Conservation (phyloP, 2,888 invertebrate genomes). For the Eulithis testata region DNA sequence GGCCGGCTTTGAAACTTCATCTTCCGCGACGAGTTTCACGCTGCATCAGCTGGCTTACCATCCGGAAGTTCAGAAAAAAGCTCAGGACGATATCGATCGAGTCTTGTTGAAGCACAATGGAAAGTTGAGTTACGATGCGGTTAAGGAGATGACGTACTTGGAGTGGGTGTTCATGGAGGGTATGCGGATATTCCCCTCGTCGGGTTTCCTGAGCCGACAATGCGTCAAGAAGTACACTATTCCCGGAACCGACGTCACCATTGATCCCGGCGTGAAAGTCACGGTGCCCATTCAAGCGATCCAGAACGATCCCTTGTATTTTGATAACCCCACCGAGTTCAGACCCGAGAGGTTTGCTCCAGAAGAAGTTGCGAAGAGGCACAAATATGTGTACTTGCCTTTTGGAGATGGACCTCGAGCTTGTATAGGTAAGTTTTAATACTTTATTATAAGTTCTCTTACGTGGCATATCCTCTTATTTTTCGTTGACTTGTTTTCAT, state of each 20-base stretch:
- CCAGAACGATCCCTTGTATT: constrained; percentile 65
- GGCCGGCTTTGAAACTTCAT: constrained; percentile 79
- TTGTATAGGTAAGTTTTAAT: constrained; percentile 63
- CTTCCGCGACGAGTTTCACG: constrained; percentile 69
- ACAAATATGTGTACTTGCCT: constrained; percentile 63
- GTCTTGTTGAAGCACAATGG: constrained; percentile 54
- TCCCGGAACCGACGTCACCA: constrained; percentile 52
- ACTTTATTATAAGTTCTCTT: too few relatives aligned
- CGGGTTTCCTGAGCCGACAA: constrained; percentile 51
- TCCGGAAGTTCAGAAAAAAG: constrained; percentile 58
- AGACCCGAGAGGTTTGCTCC: constrained; percentile 64
- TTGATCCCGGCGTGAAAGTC: constrained; percentile 49
- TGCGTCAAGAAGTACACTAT: constrained; percentile 52
- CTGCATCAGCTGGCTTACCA: constrained; percentile 66
- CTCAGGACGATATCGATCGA: constrained; percentile 59
- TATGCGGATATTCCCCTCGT: constrained; percentile 63
- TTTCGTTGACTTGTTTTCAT: too few relatives aligned
- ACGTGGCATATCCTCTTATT: too few relatives aligned
- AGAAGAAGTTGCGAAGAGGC: constrained; percentile 45
- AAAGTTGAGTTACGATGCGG: constrained; percentile 61
- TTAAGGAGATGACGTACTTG: constrained; percentile 67
- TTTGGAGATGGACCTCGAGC: constrained; percentile 69
- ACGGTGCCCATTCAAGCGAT: constrained; percentile 43
- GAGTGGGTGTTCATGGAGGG: constrained; percentile 64
- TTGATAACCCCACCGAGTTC: constrained; percentile 57